Evolutionary conservation across 2,797 vertebrate species (phyloP).

Genomic region (Propithecus deckenii): DNA sequence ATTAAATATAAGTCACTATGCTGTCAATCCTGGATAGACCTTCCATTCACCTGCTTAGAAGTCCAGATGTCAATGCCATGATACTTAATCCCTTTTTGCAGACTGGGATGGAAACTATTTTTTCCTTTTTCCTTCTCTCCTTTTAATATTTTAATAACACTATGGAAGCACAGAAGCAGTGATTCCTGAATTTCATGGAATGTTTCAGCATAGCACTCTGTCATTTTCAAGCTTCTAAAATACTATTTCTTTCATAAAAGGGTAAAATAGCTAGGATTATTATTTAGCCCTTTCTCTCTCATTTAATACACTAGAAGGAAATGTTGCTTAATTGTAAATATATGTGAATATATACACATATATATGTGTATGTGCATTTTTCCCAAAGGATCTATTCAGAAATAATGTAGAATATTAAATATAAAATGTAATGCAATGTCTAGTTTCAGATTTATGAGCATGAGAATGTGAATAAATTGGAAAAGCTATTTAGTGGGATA

Average conservation of each 20-base stretch:
- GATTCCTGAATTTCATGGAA: not conserved
- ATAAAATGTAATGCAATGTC: not conserved
- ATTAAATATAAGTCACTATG: not conserved
- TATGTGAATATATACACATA: not conserved
- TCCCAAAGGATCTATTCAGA: not conserved
- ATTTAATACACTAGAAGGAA: not conserved
- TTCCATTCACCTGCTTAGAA: not conserved
- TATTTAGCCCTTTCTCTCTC: not conserved
- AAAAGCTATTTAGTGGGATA: not conserved
- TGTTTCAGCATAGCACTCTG: not conserved
- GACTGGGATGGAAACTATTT: not conserved
- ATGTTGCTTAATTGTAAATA: not conserved
- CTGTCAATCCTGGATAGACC: not conserved
- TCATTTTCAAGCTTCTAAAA: not conserved
- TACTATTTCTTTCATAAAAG: not conserved
- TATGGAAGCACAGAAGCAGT: not conserved
- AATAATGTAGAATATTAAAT: not conserved
- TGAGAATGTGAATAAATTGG: not conserved
- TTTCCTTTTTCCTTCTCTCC: not conserved
- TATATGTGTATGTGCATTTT: not conserved
- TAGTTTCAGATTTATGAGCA: not conserved
- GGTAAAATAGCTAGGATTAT: not conserved
- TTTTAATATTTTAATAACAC: constrained; percentile 40
- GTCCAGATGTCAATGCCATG: not conserved
- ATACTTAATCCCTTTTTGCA: not conserved